Evolutionary conservation across 2,888 invertebrate genomes (phyloP).

Genomic region (Drosophila sordidapex): DNA sequence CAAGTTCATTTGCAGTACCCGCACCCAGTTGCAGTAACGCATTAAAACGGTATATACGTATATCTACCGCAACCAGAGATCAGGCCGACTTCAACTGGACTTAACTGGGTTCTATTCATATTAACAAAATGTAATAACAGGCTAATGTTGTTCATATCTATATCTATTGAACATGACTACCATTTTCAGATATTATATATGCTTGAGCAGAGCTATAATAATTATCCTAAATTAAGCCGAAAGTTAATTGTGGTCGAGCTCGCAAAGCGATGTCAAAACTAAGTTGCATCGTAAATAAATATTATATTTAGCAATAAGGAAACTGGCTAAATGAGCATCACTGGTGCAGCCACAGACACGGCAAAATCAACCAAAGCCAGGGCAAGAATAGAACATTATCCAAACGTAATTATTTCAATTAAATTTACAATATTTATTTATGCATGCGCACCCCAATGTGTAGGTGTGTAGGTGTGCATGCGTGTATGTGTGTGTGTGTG

Average conservation of each 20-base stretch:
- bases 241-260: not conserved
- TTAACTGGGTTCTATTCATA: not conserved
- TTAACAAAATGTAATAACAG: no score
- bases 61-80: not conserved
- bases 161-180: not conserved
- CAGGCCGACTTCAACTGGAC: not conserved
- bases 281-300: not conserved
- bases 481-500: not conserved
- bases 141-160: not conserved
- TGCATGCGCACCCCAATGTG: slow-evolving; percentile 34
- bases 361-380: slow-evolving; percentile 12
- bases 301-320: not conserved
- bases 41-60: not conserved
- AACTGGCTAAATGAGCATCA: slow-evolving; percentile 4
- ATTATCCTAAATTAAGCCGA: not conserved
- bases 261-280: not conserved
- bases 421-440: slow-evolving; percentile 60
- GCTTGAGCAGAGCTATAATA: not conserved
- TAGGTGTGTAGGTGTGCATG: not conserved
- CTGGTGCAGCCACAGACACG: slow-evolving; percentile 21
- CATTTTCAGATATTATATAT: not conserved
- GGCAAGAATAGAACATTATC: slow-evolving; percentile 9
- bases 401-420: slow-evolving; percentile 60
- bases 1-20: slow-evolving; percentile 17
- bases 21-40: not conserved